phyloP scores from a whole-genome alignment of 2,113 vertebrate genomes.

The Pycnonotus jocosus region DNA sequence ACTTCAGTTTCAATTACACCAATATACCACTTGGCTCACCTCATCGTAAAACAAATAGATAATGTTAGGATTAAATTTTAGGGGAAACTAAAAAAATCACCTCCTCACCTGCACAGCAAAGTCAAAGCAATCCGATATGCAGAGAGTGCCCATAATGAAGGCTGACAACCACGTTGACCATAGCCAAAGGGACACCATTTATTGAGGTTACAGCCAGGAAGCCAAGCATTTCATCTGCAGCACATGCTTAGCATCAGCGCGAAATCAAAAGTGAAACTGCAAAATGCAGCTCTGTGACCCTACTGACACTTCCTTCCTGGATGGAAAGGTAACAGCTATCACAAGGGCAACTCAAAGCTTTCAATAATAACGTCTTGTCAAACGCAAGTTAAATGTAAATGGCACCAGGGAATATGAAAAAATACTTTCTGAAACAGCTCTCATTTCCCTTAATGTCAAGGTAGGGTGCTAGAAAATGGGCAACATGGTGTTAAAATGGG shows the following conservation, averaged over 20 bases:
- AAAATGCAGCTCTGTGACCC: not conserved
- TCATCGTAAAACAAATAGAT: not conserved
- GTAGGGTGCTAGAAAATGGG: not conserved
- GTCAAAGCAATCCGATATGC: not conserved
- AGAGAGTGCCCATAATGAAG: not conserved
- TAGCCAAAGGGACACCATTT: not conserved
- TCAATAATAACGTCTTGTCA: not conserved
- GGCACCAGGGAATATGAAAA: not conserved
- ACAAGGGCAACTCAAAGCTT: not conserved
- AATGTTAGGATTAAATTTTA: not conserved
- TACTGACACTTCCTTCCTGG: not conserved
- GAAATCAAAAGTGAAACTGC: slow-evolving; percentile 57
- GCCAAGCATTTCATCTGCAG: not conserved
- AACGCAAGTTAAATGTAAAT: not conserved
- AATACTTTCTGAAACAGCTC: not conserved
- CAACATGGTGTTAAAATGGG: not conserved
- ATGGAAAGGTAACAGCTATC: not conserved
- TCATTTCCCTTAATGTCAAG: not conserved
- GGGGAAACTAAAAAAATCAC: not conserved
- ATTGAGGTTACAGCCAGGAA: not conserved
- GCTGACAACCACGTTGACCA: not conserved
- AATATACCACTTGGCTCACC: not conserved
- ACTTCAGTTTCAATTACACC: not conserved
- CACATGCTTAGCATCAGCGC: not conserved
- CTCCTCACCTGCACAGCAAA: not conserved